Evolutionary conservation across 2,888 invertebrate genomes (phyloP).

Genomic region (Geotrupes spiniger): DNA sequence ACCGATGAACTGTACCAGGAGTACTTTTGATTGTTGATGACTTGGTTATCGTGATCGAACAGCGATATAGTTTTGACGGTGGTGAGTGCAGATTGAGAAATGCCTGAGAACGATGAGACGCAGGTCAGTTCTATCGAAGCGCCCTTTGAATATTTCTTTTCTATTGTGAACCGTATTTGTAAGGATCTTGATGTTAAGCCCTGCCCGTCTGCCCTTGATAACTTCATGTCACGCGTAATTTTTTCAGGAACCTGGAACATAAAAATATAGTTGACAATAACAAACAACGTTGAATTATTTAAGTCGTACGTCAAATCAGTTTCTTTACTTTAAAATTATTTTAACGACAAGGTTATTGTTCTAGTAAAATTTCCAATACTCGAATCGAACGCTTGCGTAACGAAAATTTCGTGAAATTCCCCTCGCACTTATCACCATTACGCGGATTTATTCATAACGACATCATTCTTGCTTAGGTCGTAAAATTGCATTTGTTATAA

Average conservation of each 20-base stretch:
- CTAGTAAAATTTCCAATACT: too few relatives aligned
- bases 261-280: too few relatives aligned
- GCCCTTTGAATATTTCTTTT: constrained; percentile 10
- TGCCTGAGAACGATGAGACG: constrained; percentile 15
- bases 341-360: too few relatives aligned
- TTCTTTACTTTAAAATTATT: too few relatives aligned
- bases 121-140: constrained; percentile 13
- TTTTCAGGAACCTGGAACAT: constrained; percentile 15
- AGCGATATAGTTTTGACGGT: constrained; percentile 11
- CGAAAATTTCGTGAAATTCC: too few relatives aligned
- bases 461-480: too few relatives aligned
- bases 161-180: constrained; percentile 16
- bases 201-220: constrained; percentile 5
- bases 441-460: too few relatives aligned
- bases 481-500: too few relatives aligned
- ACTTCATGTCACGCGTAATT: constrained; percentile 12
- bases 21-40: constrained; percentile 18
- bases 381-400: too few relatives aligned
- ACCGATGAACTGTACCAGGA: constrained; percentile 16
- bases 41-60: constrained; percentile 14
- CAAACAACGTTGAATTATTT: too few relatives aligned
- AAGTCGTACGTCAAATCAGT: too few relatives aligned
- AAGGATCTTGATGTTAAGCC: constrained; percentile 13
- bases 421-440: too few relatives aligned
- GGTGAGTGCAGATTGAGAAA: constrained; percentile 10